Conservation (phyloP, 2,113 vertebrate species). For the Poeciliopsis prolifica region DNA sequence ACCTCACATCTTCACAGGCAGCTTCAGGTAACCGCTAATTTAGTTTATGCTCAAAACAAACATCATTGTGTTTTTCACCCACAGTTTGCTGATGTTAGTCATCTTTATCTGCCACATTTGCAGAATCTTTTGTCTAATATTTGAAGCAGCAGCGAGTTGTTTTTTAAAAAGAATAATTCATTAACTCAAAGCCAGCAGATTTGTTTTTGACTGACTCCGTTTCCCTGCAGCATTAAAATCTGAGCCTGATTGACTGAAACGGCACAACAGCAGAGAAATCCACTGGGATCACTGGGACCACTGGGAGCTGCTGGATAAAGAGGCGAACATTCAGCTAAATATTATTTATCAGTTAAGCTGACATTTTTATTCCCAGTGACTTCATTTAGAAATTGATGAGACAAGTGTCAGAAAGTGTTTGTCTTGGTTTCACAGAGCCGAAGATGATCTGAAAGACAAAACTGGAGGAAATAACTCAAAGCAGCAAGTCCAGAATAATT, state of each 20-base stretch:
- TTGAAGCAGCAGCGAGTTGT: not conserved
- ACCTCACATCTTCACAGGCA: not conserved
- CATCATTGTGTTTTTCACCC: not conserved
- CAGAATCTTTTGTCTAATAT: not conserved
- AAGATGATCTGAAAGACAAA: not conserved
- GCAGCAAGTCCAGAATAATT: not conserved
- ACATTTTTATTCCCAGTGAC: not conserved
- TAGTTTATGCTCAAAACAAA: not conserved
- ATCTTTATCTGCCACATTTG: not conserved
- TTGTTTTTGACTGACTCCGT: slow-evolving; percentile 23
- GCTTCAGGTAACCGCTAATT: not conserved
- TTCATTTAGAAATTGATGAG: not conserved
- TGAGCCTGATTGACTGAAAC: slow-evolving; percentile 45
- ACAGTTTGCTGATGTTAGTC: not conserved
- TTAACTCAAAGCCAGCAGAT: slow-evolving; percentile 3
- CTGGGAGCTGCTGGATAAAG: not conserved
- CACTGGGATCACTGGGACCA: not conserved
- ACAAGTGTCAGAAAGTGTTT: not conserved
- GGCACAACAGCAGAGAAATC: slow-evolving; percentile 15
- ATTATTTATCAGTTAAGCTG: slow-evolving; percentile 1
- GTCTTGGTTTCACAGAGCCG: not conserved
- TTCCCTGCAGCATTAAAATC: slow-evolving; percentile 3
- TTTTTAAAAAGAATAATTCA: slow-evolving; percentile 10
- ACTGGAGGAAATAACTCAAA: not conserved
- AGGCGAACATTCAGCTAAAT: slow-evolving; percentile 19